A percentile compares a stretch with the other conserved stretches of the same genome.
Evolutionary conservation across 2,888 invertebrate species (phyloP).

Genomic region (Drosophila greeni): DNA sequence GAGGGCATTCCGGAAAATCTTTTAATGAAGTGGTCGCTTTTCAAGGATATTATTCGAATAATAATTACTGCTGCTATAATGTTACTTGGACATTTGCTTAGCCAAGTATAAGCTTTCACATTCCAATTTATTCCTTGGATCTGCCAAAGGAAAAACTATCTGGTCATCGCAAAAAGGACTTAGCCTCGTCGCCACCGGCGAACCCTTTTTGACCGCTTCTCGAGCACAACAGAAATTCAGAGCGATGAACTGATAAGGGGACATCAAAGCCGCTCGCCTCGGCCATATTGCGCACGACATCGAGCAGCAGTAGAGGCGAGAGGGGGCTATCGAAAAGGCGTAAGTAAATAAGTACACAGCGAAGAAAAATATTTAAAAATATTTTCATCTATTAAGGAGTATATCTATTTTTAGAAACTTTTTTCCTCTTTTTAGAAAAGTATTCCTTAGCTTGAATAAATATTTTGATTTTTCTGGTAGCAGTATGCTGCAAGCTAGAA

Average conservation of each 20-base stretch:
- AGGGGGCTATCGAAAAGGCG: slow-evolving; percentile 38
- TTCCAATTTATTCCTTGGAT: slow-evolving; percentile 6
- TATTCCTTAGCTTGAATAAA: too few species aligned
- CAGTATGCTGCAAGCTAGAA: not conserved
- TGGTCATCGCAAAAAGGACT: slow-evolving; percentile 32
- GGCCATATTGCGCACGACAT: slow-evolving; percentile 52
- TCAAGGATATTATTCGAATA: not conserved
- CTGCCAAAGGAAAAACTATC: slow-evolving; percentile 30
- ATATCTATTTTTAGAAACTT: not conserved
- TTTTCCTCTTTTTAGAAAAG: too few species aligned
- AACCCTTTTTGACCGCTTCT: slow-evolving; percentile 46
- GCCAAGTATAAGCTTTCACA: slow-evolving; percentile 18
- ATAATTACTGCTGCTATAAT: slow-evolving; percentile 14
- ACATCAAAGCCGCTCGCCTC: slow-evolving; percentile 60
- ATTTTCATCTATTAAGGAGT: fast-evolving
- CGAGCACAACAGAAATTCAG: slow-evolving; percentile 33
- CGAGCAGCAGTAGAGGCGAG: slow-evolving; percentile 29
- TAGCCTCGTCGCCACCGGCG: slow-evolving; percentile 20
- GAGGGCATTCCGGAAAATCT: not conserved
- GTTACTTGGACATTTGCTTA: slow-evolving; percentile 20
- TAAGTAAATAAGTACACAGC: slow-evolving; percentile 42
- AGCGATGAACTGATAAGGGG: slow-evolving; percentile 65
- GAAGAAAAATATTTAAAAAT: not conserved
- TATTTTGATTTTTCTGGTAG: too few species aligned
- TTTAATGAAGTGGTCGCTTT: not conserved